Base-by-base conservation (phyloP, 37 sponge, comb jelly and placozoan genomes). In the Axinella damicornis region DNA sequence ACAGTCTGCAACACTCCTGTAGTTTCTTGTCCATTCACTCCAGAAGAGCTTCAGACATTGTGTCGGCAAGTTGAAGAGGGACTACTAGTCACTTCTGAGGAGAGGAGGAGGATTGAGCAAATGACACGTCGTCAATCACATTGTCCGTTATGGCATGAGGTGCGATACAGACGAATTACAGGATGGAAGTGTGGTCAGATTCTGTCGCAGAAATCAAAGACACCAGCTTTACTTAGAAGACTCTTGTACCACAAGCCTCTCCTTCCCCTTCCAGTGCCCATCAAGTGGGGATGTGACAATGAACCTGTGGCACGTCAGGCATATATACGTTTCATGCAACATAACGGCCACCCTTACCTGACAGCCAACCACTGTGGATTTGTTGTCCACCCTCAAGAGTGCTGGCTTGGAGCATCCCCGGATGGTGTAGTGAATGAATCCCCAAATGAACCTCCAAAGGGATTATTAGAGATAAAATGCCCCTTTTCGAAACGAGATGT, bases 351-450 rank as follows among this genome's bases (percentile, higher is more conserved):
- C 36, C 30, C 5, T 61, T 32, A 30, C 61, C 54, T 89, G 24
- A 63, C 67, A 25, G 87, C 71, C 25, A 41, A 37, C 40, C 52
- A 46, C 21, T 71, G 74, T 72, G 84, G 90, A n/a, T 89, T 89
- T 53, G 65, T 83, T 37, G 41, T 88, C 18, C 77, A 82, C 36
- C 77, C 77, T 36, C 22, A 17, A 40, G 19, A 77, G 20, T 71
- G 78, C 15, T 88, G 82, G 82, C 71, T 82, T 25, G 90, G 90
- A 46, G 84, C 84, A 21, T 79, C 84, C 14, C 90, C 90, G 25
- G 90, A 89, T 83, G 84, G 79, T 24, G 25, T 54, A 27, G 90
- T 89, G 18, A 28, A n/a, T 57, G 90, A 89, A 66, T 19, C 37
- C 25, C 25, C 69, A 30, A 18, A 32, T 53, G 57, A 53, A 31